Evolutionary conservation across 2,888 invertebrate genomes (phyloP).

Genomic region (Dryobota labecula): DNA sequence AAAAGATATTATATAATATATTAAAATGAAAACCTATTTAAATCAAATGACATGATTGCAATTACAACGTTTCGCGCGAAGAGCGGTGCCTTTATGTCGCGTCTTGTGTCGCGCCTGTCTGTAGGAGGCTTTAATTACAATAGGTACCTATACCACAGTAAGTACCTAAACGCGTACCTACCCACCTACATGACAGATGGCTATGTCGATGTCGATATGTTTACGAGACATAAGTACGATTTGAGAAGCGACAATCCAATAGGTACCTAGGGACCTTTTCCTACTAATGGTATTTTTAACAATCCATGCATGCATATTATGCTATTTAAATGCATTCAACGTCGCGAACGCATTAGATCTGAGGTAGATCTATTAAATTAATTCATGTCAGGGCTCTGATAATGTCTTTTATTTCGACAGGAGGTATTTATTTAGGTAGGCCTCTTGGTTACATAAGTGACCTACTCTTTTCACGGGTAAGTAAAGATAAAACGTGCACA

Average conservation of each 20-base stretch:
- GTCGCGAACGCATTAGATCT: slow-evolving; percentile 47
- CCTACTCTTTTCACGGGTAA: slow-evolving; percentile 42
- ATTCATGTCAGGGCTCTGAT: slow-evolving; percentile 60
- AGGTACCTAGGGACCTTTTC: slow-evolving; percentile 9
- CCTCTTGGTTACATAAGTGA: slow-evolving; percentile 48
- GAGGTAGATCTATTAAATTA: slow-evolving; percentile 63
- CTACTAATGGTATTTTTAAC: slow-evolving; percentile 37
- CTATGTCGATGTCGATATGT: background rate
- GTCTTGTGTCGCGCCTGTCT: no score
- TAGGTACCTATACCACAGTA: background rate
- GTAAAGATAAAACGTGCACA: slow-evolving; percentile 1
- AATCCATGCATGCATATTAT: slow-evolving; percentile 22
- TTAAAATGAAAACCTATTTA: no score
- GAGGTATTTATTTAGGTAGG: slow-evolving; percentile 15
- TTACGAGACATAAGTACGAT: background rate
- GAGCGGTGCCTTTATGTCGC: no score
- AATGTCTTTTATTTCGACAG: slow-evolving; percentile 59
- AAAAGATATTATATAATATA: no score
- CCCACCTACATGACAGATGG: no score
- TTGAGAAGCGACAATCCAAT: background rate
- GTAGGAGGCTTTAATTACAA: no score
- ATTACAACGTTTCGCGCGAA: no score
- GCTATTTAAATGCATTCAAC: slow-evolving; percentile 42
- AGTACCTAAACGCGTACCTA: background rate
- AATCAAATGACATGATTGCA: no score